Base-by-base conservation (phyloP, 2,888 invertebrate species). In the Meghimatium bilineatum region DNA sequence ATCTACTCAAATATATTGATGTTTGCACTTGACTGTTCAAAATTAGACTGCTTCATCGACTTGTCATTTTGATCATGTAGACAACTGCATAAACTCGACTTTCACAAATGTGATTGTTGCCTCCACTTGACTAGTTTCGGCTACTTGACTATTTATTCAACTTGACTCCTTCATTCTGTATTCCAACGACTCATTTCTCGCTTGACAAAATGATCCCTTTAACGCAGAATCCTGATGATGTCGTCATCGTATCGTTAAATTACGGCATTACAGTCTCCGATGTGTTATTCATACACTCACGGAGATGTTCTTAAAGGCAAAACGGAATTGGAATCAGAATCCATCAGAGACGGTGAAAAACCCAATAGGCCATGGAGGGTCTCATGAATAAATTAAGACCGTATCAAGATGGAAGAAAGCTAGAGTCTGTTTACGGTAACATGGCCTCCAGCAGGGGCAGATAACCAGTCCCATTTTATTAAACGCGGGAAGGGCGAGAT, bases 341-440 rank as follows among this genome's bases (percentile, higher is more conserved):
- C 17, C 52, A 44, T 52, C 34, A 10, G 20, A 32, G 52, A 34
- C 20, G 3, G 20, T 17, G 52, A 17, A 32, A 52, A 74, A 77
- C 38, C 80, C 56, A 80, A 80, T 32, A 71, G 36, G 71, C 52
- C 71, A 36, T 69, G 56, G 52, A 56, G 36, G 52, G 34, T 71
- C 63, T 74, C 81, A 81, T 81, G 81, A 81, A 81, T 81, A 81
- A 81, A 81, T 81, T 81, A 72, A 72, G 38, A 71, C 56, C 74
- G 44, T 74, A 81, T 72, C 81, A 60, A 81, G 74, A 78, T 66
- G 81, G 71, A 81, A 32, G 81, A 60, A 74, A 71, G 56, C 69
- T 36, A 36, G 60, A 81, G 80, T 71, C 80, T 71, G 80, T 81
- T 81, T 81, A 63, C 38, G 74, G 72, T 74, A 52, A 71, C 71